Evolutionary conservation across 2,888 invertebrate genomes (phyloP).

Genomic region (Oasisia sp.): DNA sequence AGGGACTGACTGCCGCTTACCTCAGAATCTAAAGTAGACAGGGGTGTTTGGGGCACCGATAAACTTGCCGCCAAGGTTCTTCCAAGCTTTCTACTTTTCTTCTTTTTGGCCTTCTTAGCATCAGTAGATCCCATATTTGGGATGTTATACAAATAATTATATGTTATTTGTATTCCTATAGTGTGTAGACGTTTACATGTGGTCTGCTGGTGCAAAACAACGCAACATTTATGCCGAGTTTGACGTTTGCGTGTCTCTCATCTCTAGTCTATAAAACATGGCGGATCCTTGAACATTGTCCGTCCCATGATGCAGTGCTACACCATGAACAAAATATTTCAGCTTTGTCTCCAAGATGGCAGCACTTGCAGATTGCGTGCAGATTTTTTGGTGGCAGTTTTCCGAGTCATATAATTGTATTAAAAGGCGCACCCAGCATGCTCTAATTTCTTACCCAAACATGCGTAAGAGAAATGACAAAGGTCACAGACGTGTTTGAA

Average conservation of each 20-base stretch:
- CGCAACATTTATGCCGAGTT: conserved; percentile 13
- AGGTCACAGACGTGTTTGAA: too few relatives aligned
- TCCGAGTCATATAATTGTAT: too few relatives aligned
- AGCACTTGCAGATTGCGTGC: not conserved
- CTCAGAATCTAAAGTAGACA: conserved; percentile 5
- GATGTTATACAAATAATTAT: not conserved
- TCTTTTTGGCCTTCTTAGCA: conserved; percentile 11
- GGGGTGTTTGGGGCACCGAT: conserved; percentile 17
- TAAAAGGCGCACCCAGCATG: too few relatives aligned
- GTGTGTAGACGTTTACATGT: not conserved
- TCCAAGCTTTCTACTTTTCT: conserved; percentile 13
- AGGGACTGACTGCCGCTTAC: not conserved
- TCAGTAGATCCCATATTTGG: not conserved
- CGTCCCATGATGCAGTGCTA: conserved; percentile 17
- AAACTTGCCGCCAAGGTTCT: conserved; percentile 17
- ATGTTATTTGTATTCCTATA: conserved; percentile 4
- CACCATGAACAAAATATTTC: not conserved
- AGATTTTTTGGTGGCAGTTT: too few relatives aligned
- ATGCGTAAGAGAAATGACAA: too few relatives aligned
- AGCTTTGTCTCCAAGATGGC: not conserved
- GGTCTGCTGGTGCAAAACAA: not conserved
- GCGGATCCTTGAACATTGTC: conserved; percentile 17
- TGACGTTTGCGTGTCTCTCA: conserved; percentile 17
- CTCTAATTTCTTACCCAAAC: too few relatives aligned
- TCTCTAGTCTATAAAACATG: conserved; percentile 17